Base-by-base conservation (phyloP, 2,113 vertebrate genomes). In the Herpailurus yagouaroundi region DNA sequence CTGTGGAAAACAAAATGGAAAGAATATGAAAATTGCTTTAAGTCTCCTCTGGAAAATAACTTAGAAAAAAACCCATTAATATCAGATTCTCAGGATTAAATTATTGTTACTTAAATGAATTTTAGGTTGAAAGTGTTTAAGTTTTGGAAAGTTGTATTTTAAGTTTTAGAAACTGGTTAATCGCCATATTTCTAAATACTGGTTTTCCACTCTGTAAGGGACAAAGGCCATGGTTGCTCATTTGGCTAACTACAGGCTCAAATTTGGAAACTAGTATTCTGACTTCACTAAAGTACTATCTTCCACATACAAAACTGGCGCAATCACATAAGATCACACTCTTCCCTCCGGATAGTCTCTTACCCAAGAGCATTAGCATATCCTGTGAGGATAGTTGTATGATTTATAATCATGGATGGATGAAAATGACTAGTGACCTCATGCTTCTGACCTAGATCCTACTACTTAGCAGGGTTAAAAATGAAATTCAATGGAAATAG, bases 1-100 rank as follows among this genome's bases (percentile, higher is more conserved):
- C 79, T 95, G 81, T 91, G 76, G 66, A 94, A 97, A 95, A 93
- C 57, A 97, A 92, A 97, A 95, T 12, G 38, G 60, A 97, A 97
- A 96, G 66, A 94, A 83, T 81, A 96, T 76, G 76, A 89, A 96
- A 95, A 95, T 80, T 69, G 41, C 52, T 97, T 97, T 91, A 93
- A 94, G 85, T 97, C 57, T 96, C 38, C 57, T 90, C 91, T 77
- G 63, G 50, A 97, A 95, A 97, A 89, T 97, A 29, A 88, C 69
- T 88, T 90, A 52, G 50, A 89, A 41, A 92, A 89, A 94, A 94
- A 97, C 91, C 64, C 55, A 50, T 69, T 84, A 55, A n/a, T 68
- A 31, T 94, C 25, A 77, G 64, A 45, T 79, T 94, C 95, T 93
- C 48, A 97, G 36, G 29, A 94, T 96, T 96, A 84, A 97, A 83